Evolutionary conservation across 2,888 invertebrate species (phyloP), one percentile per base, ranked within the genome.

Genomic region (Thera obeliscata): DNA sequence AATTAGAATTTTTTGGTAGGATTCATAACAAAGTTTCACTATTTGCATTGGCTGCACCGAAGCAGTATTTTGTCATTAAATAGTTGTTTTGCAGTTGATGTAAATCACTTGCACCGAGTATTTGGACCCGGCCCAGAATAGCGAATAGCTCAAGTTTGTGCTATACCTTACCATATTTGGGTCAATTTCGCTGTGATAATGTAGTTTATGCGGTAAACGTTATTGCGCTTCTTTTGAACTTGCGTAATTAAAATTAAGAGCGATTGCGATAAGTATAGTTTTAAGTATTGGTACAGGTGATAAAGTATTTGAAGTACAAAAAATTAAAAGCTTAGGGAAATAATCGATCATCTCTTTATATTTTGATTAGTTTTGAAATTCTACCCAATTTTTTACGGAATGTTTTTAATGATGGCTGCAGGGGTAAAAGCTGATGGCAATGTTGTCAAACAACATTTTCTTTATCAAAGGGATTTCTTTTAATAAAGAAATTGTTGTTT

Each of bases 61-160:
- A 69, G 67, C 70, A 61, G 69, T 73, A 75, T 69, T 74, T 77
- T 77, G 77, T 80, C 79, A 81, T 81, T 81, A 80, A 81, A 80
- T 76, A 77, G 77, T 81, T 81, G 79, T 81, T 83, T 82, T 78
- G 76, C 78, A 77, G 78, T 77, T 63, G 72, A 80, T 80, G 82
- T 82, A 86, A 84, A 84, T 84, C 81, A 83, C 76, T 82, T 72
- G 75, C 71, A 66, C 71, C 69, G 71, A 72, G 76, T 78, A 80
- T 82, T 89, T 88, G 89, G 87, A 85, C 76, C 70, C 76, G 70
- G 76, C 82, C 87, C 87, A 88, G 85, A 81, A 85, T 79, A 80
- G 72, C 73, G 78, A 78, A 80, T 66, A 76, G 77, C 75, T 79
- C 78, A 82, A 84, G 80, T 86, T 81, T 79, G 80, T 81, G 81